Evolutionary conservation across 2,888 invertebrate species (phyloP).

Genomic region (Pollenia griseotomentosa): DNA sequence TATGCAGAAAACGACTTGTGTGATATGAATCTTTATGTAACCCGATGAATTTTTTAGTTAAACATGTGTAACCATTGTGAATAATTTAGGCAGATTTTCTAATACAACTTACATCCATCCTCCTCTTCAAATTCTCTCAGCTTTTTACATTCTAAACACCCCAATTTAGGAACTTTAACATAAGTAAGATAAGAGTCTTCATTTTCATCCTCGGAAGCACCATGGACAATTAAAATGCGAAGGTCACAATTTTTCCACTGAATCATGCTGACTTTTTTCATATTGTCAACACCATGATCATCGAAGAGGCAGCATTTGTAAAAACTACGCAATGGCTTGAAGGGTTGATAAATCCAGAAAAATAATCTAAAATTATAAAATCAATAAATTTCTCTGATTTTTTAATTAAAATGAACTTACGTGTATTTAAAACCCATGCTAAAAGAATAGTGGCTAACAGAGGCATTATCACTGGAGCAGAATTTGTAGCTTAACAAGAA

Average conservation of each 20-base stretch:
- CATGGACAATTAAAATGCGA: conserved; percentile 86
- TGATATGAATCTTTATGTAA: too few species aligned
- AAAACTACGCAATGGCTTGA: conserved; percentile 81
- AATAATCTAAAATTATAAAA: conserved; percentile 79
- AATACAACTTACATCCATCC: conserved; percentile 83
- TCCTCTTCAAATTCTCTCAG: conserved; percentile 84
- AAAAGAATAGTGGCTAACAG: conserved; percentile 86
- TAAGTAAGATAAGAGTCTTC: conserved; percentile 84
- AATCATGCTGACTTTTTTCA: conserved; percentile 87
- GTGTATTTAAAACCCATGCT: conserved; percentile 87
- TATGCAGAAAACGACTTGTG: not conserved
- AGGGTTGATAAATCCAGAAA: conserved; percentile 84
- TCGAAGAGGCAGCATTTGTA: conserved; percentile 87
- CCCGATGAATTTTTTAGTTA: too few species aligned
- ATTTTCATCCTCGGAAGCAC: conserved; percentile 83
- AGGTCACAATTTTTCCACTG: conserved; percentile 87
- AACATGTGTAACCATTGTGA: too few species aligned
- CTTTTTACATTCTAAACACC: conserved; percentile 87
- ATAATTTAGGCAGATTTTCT: too few species aligned
- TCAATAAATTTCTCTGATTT: too few species aligned
- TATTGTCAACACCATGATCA: conserved; percentile 87
- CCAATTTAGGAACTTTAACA: conserved; percentile 86
- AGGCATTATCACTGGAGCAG: conserved; percentile 86
- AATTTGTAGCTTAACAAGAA: conserved; percentile 93
- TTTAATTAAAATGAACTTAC: conserved; percentile 84